These are phyloP conservation scores for Octopus sinensis DNA, from an alignment of 1,140 invertebrate species.

Conservation along the genomic window DNA sequence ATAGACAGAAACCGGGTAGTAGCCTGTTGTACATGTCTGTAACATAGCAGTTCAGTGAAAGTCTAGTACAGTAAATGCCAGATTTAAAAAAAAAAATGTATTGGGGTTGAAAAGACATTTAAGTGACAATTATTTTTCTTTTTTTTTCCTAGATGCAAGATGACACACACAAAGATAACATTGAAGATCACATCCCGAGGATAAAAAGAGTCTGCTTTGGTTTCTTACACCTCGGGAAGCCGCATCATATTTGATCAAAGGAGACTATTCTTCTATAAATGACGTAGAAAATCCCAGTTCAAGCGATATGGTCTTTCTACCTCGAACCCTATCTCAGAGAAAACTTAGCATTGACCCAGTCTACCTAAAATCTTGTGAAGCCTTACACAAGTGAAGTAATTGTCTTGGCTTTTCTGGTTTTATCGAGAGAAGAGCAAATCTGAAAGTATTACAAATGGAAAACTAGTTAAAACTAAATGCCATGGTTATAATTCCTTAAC, in stretches of 20 bases:
- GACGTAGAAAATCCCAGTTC: neutral
- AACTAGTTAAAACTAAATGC: too few relatives aligned
- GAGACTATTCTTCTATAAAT: neutral
- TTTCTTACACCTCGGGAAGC: constrained; percentile 27
- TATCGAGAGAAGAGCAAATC: too few relatives aligned
- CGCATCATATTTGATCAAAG: constrained; percentile 9
- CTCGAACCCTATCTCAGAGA: neutral
- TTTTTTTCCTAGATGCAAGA: constrained; percentile 12
- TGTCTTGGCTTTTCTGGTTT: too few relatives aligned
- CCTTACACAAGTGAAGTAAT: too few relatives aligned
- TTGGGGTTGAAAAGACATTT: too few relatives aligned
- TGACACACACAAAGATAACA: constrained; percentile 4
- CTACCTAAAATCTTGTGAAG: neutral
- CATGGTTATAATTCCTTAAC: too few relatives aligned
- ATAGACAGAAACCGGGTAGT: too few relatives aligned
- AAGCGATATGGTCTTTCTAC: neutral
- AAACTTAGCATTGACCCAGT: neutral
- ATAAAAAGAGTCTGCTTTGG: constrained; percentile 24
- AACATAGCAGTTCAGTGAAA: too few relatives aligned
- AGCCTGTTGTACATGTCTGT: too few relatives aligned
- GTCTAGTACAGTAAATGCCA: too few relatives aligned
- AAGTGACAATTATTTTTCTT: neutral
- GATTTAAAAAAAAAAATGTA: too few relatives aligned
- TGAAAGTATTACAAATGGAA: too few relatives aligned
- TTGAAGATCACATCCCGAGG: constrained; percentile 21